phyloP scores from a whole-genome alignment of 2,797 vertebrate genomes.

The Dryobates pubescens region DNA sequence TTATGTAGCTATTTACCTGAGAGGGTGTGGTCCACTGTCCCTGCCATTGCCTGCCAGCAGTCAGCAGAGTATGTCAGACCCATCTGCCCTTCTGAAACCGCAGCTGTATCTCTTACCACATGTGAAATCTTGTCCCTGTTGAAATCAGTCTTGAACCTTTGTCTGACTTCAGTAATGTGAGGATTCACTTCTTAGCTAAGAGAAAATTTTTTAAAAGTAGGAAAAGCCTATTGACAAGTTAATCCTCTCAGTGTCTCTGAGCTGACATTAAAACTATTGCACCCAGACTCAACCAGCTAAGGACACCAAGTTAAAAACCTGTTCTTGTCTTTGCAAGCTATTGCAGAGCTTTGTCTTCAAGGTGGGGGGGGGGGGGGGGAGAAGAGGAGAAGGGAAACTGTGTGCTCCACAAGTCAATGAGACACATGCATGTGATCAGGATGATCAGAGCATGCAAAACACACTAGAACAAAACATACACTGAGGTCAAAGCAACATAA shows the following conservation, averaged over 20 bases:
- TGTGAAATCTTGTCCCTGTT: neutral
- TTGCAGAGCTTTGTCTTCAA: conserved; percentile 18
- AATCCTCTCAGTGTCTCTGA: conserved; percentile 1
- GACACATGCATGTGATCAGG: conserved; percentile 43
- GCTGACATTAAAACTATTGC: conserved; percentile 32
- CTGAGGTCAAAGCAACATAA: conserved; percentile 35
- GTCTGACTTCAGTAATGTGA: neutral
- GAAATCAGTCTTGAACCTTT: neutral
- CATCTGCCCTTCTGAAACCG: neutral
- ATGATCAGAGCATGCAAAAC: conserved; percentile 41
- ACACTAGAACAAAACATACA: conserved; percentile 42
- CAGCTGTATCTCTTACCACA: neutral
- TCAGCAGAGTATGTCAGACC: neutral
- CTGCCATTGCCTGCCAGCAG: neutral
- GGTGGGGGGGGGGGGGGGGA: neutral
- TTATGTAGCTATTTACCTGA: neutral
- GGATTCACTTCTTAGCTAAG: neutral
- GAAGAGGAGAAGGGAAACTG: neutral
- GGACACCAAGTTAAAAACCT: conserved; percentile 31
- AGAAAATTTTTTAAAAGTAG: neutral
- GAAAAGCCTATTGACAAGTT: conserved; percentile 16
- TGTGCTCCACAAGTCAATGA: neutral
- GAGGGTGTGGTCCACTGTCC: neutral
- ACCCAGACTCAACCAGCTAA: conserved; percentile 7
- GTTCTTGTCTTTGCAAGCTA: conserved; percentile 8